Base-by-base conservation (phyloP, 2,888 invertebrate genomes). In the Brenthis ino region DNA sequence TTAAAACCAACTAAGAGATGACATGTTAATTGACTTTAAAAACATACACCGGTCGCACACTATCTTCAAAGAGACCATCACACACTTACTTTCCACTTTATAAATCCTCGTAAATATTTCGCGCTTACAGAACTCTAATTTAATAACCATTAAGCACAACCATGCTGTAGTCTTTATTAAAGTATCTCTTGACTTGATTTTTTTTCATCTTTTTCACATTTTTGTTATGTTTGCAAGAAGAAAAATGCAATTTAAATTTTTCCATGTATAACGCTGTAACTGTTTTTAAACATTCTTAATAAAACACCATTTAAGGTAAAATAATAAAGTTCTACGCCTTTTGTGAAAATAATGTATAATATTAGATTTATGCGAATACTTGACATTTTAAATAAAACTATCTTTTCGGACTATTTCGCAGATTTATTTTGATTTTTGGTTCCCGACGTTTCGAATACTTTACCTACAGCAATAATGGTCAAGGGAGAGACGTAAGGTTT, bases 11-110 rank as follows among this genome's bases (percentile, higher is more conserved):
- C 37, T 43, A 43, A 43, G 11, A 43, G 37, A 60, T 60, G 28
- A 12, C 50, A 28, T 28, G 60, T 50, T 60, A 60, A 60, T 60
- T 60, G 33, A 50, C 60, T 33, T 60, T 50, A 60, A 50, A 57
- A 60, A 60, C 37, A 43, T 8, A 33, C 28, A 12, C 50, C 50
- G 1, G 16, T 60, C n/a, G 60, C 50, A 60, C 60, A 60, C 60
- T 24, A 48, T 1, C 50, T 60, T 16, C 28, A 50, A 28, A 60
- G n/a, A 60, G 48, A 60, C 8, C 8, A 33, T 6, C n/a, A 60
- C 48, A 50, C 50, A 13, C n/a, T 11, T 60, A 60, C 14, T 50
- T 50, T 60, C 24, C 50, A n/a, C 6, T 60, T 50, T 60, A 48
- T 50, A 60, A 60, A 50, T 50, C 11, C 28, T 58, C 14, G 14